A percentile compares a stretch with the other conserved stretches of the same genome.
These are phyloP conservation scores for Tympanoctomys barrerae DNA, from an alignment of 2,797 vertebrate genomes.

Conservation along the genomic window DNA sequence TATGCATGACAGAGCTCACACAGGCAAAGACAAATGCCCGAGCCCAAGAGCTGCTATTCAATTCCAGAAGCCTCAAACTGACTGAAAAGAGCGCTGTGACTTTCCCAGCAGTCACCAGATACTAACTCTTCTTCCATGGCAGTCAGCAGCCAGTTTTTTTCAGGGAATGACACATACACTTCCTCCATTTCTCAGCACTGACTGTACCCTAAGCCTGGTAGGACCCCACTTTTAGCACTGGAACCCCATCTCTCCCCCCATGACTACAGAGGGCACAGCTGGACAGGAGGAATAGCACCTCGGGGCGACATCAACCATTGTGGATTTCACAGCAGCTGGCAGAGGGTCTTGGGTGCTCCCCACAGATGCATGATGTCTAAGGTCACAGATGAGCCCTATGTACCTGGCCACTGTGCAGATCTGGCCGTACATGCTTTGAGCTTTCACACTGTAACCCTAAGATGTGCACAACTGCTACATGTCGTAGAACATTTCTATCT, in stretches of 20 bases:
- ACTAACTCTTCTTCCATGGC: neutral
- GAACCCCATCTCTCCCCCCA: no score
- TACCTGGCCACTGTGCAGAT: neutral
- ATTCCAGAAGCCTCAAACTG: constrained; percentile 26
- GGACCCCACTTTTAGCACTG: neutral
- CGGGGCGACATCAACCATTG: neutral
- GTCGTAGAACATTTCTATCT: neutral
- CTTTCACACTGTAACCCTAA: neutral
- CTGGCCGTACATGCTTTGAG: neutral
- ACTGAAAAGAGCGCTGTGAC: constrained; percentile 42
- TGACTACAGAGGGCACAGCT: neutral
- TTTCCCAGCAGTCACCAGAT: neutral
- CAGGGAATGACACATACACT: neutral
- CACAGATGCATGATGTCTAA: neutral
- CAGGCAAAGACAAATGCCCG: neutral
- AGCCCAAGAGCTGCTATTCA: neutral
- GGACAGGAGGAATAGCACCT: no score
- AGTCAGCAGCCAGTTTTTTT: constrained; percentile 17
- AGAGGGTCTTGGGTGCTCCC: neutral
- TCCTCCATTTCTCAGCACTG: neutral
- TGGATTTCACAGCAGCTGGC: neutral
- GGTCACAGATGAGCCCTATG: neutral
- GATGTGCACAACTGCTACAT: neutral
- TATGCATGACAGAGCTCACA: neutral
- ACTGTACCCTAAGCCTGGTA: neutral